Evolutionary conservation across 2,888 invertebrate genomes (phyloP).

Genomic region (Pilophorus perplexus): DNA sequence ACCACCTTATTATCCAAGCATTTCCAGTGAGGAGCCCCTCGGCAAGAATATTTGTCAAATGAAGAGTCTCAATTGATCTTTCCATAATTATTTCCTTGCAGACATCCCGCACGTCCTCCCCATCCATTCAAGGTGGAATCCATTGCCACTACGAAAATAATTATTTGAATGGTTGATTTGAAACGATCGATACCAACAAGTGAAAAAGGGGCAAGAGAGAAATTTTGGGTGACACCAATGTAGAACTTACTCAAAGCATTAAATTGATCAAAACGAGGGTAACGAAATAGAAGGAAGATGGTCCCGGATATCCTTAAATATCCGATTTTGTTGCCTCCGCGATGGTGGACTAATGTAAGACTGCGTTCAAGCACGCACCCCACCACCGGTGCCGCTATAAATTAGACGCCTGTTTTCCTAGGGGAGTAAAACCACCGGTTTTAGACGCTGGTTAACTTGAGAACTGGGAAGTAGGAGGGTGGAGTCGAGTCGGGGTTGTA

Average conservation of each 20-base stretch:
- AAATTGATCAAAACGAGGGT: no score
- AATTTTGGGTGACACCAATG: no score
- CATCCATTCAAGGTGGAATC: no score
- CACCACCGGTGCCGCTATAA: slow-evolving; percentile 14
- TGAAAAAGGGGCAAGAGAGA: no score
- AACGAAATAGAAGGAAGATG: no score
- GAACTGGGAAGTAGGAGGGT: background rate
- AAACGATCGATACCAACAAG: no score
- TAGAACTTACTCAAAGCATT: no score
- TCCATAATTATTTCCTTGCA: no score
- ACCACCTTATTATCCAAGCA: background rate
- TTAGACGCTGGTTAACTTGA: background rate
- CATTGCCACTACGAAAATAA: no score
- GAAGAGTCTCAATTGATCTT: no score
- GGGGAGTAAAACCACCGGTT: slow-evolving; percentile 13
- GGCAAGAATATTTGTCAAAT: slow-evolving; percentile 17
- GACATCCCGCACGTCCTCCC: no score
- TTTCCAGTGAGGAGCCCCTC: slow-evolving; percentile 10
- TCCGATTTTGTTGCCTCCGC: slow-evolving; percentile 18
- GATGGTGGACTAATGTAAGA: slow-evolving; percentile 5
- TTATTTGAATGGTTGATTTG: no score
- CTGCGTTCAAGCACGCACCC: slow-evolving; percentile 29
- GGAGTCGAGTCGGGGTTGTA: background rate
- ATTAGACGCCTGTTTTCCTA: slow-evolving; percentile 28
- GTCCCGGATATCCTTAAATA: slow-evolving; percentile 16